Evolutionary conservation across 2,888 invertebrate species (phyloP).

Genomic region (Acanthoscelides obtectus): DNA sequence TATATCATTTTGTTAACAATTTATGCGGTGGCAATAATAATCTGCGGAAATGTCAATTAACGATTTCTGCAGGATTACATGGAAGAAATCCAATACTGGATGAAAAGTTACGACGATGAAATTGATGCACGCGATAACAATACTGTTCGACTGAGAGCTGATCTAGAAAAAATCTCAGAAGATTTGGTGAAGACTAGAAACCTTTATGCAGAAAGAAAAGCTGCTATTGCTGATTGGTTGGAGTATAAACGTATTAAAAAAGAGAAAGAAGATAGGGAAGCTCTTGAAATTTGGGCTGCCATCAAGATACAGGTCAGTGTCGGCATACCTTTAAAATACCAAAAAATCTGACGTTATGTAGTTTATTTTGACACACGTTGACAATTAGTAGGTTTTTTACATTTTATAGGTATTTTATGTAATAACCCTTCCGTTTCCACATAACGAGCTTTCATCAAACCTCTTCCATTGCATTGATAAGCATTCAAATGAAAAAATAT

Average conservation of each 20-base stretch:
- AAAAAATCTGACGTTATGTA: too few relatives aligned
- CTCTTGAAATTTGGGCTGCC: constrained; percentile 24
- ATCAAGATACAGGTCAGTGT: constrained; percentile 34
- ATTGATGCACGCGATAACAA: constrained; percentile 31
- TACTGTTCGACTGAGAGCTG: constrained; percentile 26
- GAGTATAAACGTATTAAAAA: constrained; percentile 26
- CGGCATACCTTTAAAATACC: too few relatives aligned
- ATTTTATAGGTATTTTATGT: too few relatives aligned
- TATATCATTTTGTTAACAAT: too few relatives aligned
- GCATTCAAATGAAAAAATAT: too few relatives aligned
- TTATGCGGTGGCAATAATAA: too few relatives aligned
- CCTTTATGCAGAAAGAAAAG: constrained; percentile 24
- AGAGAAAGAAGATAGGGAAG: constrained; percentile 22
- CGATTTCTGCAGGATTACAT: constrained; percentile 28
- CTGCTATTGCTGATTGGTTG: constrained; percentile 33
- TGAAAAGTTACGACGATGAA: constrained; percentile 37
- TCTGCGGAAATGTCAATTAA: too few relatives aligned
- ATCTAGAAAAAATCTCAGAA: constrained; percentile 29
- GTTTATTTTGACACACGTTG: too few relatives aligned
- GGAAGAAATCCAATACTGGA: constrained; percentile 36
- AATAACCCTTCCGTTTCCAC: too few relatives aligned
- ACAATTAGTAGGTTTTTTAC: too few relatives aligned
- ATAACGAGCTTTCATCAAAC: too few relatives aligned
- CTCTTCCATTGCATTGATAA: too few relatives aligned
- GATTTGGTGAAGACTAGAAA: constrained; percentile 20